Conservation (phyloP, 2,113 vertebrate genomes). For the Chaetops frenatus region DNA sequence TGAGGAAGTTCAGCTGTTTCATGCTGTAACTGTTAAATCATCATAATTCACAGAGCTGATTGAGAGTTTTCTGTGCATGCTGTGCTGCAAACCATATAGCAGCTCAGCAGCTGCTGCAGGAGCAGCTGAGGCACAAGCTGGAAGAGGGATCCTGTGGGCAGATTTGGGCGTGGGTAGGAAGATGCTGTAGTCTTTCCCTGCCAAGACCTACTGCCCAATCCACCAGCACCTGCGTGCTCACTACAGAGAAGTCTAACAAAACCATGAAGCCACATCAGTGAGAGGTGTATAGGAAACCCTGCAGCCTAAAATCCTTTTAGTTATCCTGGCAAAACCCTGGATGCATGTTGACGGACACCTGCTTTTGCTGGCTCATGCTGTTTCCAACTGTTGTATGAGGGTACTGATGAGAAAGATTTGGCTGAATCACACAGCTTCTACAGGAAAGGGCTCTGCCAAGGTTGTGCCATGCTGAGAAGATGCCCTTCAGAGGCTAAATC, state of each 20-base stretch:
- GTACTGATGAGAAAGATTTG: neutral
- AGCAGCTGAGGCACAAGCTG: neutral
- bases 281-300: neutral
- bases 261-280: neutral
- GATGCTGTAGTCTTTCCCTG: neutral
- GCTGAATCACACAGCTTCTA: neutral
- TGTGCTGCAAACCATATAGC: neutral
- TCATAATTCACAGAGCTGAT: neutral
- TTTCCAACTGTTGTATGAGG: neutral
- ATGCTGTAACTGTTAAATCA: neutral
- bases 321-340: neutral
- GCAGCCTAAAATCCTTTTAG: neutral
- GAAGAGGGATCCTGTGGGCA: neutral
- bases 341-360: neutral
- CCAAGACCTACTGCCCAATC: neutral
- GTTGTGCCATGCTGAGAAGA: neutral
- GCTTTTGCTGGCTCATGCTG: neutral
- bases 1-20: neutral
- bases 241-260: neutral
- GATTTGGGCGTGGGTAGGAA: neutral
- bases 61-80: neutral
- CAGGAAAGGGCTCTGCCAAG: neutral
- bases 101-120: neutral
- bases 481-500: neutral
- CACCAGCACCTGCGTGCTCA: neutral